Percentiles rank a stretch among this genome's conserved stretches.
Conservation (phyloP, 2,113 vertebrate genomes). For the Acanthochromis polyacanthus region DNA sequence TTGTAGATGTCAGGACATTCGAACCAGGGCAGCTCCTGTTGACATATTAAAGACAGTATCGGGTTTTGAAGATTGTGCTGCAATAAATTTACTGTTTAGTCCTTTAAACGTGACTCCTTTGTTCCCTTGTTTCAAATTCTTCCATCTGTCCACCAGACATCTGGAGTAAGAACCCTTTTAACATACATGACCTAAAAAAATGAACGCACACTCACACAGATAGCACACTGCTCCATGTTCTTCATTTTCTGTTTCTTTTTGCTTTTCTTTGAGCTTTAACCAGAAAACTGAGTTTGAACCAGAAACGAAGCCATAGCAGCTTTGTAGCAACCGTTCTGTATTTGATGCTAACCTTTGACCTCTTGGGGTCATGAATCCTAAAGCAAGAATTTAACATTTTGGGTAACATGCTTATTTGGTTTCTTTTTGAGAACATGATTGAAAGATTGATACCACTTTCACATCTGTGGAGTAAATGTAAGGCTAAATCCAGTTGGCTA, state of each 20-base stretch:
- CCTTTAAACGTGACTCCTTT: background rate
- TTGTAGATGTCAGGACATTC: background rate
- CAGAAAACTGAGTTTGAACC: too few species aligned
- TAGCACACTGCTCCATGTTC: background rate
- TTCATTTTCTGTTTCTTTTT: too few species aligned
- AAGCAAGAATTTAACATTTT: slow-evolving; percentile 1
- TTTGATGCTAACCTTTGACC: background rate
- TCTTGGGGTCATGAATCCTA: background rate
- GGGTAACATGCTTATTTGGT: background rate
- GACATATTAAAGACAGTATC: background rate
- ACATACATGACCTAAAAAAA: background rate
- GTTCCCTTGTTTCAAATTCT: slow-evolving; percentile 5
- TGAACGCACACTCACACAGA: background rate
- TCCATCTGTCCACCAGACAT: slow-evolving; percentile 19
- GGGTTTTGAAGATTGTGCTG: background rate
- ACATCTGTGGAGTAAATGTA: background rate
- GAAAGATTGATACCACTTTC: background rate
- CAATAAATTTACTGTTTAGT: background rate
- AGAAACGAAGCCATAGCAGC: background rate
- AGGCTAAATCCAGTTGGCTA: background rate
- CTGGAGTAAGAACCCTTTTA: slow-evolving; percentile 10
- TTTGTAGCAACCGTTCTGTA: too few species aligned
- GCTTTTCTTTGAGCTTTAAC: too few species aligned
- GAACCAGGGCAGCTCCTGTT: background rate
- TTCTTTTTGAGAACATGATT: background rate